A percentile compares a stretch with the other conserved stretches of the same genome.
Conservation (phyloP, 2,797 vertebrate genomes). For the Pteronotus mesoamericanus region DNA sequence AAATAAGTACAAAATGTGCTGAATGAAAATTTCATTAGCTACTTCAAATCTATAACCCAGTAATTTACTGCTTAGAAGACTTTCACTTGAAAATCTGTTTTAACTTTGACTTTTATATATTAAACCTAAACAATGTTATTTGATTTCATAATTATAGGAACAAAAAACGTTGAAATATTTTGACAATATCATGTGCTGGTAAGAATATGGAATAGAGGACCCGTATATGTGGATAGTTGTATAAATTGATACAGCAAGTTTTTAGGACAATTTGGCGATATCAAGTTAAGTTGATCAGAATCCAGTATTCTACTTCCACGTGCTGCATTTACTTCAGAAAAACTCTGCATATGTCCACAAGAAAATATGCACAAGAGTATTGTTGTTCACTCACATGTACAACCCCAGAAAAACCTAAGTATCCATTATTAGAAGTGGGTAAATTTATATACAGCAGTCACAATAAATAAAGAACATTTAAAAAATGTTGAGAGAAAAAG, state of each 20-base stretch:
- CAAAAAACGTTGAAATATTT: slow-evolving; percentile 20
- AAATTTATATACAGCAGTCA: not conserved
- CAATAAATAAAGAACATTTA: not conserved
- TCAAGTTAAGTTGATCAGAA: not conserved
- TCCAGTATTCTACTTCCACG: not conserved
- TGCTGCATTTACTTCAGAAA: not conserved
- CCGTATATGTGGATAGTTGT: not conserved
- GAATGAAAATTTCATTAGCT: slow-evolving; percentile 9
- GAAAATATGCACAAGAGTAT: not conserved
- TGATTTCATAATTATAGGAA: not conserved
- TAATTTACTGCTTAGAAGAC: not conserved
- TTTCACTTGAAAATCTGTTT: slow-evolving; percentile 12
- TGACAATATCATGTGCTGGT: not conserved
- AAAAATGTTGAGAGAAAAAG: not conserved
- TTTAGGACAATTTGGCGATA: slow-evolving; percentile 2
- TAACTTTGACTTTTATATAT: slow-evolving; percentile 36
- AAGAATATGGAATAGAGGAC: not conserved
- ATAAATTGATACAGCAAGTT: not conserved
- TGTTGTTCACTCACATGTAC: not conserved
- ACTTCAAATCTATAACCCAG: not conserved
- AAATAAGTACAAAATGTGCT: not conserved
- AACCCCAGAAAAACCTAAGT: not conserved
- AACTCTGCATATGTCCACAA: not conserved
- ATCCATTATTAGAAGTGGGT: slow-evolving; percentile 12
- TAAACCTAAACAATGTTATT: slow-evolving; percentile 30